These are phyloP conservation scores for Lochmaea crataegi DNA, from an alignment of 2,888 invertebrate species.

Conservation along the genomic window DNA sequence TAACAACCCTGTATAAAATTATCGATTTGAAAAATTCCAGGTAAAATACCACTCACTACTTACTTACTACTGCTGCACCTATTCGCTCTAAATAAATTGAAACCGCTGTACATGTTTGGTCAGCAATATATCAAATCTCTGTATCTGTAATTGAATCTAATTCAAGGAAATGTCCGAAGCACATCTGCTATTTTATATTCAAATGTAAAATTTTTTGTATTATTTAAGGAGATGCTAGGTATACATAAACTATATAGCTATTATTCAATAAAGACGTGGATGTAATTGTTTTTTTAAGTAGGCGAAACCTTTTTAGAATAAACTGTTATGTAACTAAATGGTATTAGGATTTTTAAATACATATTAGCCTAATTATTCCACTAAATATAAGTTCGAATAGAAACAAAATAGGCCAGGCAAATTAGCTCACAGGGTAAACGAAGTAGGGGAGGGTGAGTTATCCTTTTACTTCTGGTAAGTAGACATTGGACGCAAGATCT, in stretches of 20 bases:
- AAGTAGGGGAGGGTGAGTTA: too few species aligned
- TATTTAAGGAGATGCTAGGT: not conserved
- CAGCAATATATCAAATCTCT: not conserved
- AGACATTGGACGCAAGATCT: too few species aligned
- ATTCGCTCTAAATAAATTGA: too few species aligned
- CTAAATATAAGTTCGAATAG: not conserved
- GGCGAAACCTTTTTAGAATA: not conserved
- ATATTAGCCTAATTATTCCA: not conserved
- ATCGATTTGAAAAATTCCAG: too few species aligned
- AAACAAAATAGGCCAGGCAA: too few species aligned
- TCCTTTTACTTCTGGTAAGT: too few species aligned
- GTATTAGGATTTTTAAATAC: not conserved
- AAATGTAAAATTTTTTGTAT: not conserved
- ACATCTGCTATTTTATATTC: not conserved
- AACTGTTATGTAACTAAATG: not conserved
- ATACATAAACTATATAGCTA: not conserved
- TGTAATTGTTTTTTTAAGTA: constrained; percentile 2
- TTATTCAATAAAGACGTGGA: not conserved
- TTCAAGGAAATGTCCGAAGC: not conserved
- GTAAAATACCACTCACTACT: too few species aligned
- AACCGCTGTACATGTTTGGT: too few species aligned
- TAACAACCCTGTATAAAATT: too few species aligned
- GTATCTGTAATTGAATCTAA: constrained; percentile 7
- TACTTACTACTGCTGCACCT: too few species aligned
- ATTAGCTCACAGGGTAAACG: too few species aligned